phyloP scores from a whole-genome alignment of 2,888 invertebrate genomes.

The Zygaena filipendulae region DNA sequence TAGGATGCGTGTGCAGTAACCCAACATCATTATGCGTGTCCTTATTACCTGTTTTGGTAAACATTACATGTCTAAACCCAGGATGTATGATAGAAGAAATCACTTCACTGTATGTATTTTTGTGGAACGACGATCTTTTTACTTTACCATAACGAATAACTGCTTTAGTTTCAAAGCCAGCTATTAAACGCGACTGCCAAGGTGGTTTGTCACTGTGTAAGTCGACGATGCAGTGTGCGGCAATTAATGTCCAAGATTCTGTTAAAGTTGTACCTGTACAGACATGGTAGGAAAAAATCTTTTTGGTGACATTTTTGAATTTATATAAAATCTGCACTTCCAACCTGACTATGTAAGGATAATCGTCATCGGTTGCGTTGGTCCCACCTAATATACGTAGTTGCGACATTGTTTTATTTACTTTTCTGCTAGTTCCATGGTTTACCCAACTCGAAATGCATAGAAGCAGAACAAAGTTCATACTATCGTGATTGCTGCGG shows the following conservation, averaged over 20 bases:
- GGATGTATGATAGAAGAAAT: neutral
- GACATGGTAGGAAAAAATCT: too few relatives aligned
- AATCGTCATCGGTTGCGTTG: neutral
- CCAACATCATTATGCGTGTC: neutral
- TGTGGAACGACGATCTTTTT: neutral
- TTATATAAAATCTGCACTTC: too few relatives aligned
- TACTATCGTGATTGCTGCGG: too few relatives aligned
- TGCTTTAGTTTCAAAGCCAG: too few relatives aligned
- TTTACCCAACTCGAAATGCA: too few relatives aligned
- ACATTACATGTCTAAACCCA: neutral
- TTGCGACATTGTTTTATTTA: too few relatives aligned
- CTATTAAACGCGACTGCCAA: too few relatives aligned
- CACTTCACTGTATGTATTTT: neutral
- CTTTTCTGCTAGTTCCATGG: too few relatives aligned
- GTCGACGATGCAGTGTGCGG: neutral
- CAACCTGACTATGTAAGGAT: neutral
- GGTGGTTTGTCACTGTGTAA: too few relatives aligned
- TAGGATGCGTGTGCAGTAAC: neutral
- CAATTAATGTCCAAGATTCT: neutral
- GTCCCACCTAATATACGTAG: slow-evolving; percentile 16
- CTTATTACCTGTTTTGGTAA: neutral
- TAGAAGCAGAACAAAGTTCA: too few relatives aligned
- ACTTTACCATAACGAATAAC: neutral
- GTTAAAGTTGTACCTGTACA: neutral
- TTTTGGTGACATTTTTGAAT: too few relatives aligned